phyloP scores from a whole-genome alignment of 1,140 invertebrate species.

The Copidosoma floridanum region DNA sequence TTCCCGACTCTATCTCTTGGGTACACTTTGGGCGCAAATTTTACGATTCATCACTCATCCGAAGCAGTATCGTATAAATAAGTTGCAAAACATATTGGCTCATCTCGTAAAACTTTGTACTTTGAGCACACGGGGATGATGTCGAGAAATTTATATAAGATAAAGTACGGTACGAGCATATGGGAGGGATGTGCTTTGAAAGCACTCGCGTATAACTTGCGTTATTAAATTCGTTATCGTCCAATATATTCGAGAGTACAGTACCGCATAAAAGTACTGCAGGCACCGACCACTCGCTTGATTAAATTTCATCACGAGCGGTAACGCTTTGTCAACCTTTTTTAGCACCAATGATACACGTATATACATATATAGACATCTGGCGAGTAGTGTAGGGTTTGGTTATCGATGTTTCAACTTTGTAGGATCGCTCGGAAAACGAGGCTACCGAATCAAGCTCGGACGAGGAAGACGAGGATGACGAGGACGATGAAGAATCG shows the following conservation, averaged over 20 bases:
- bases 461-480: constrained; percentile 43
- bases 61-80: constrained; percentile 6
- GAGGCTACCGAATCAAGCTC: constrained; percentile 42
- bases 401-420: too few species aligned
- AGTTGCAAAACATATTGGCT: constrained; percentile 1
- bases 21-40: background rate
- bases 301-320: too few species aligned
- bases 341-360: too few species aligned
- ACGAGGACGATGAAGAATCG: constrained; percentile 39
- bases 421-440: constrained; percentile 53
- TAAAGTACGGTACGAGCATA: background rate
- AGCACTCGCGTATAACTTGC: too few species aligned
- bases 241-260: background rate
- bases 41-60: background rate
- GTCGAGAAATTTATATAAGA: constrained; percentile 9
- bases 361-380: too few species aligned
- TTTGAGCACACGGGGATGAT: background rate
- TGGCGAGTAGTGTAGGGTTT: too few species aligned
- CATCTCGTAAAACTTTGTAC: constrained; percentile 16
- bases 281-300: too few species aligned
- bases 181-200: constrained; percentile 19
- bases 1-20: too few species aligned
- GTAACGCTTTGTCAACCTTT: too few species aligned
- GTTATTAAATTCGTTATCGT: constrained; percentile 1
- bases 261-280: background rate